Evolutionary conservation across 1,140 invertebrate species (phyloP), one percentile per base, ranked within the genome.

Genomic region (Antheraea pernyi): DNA sequence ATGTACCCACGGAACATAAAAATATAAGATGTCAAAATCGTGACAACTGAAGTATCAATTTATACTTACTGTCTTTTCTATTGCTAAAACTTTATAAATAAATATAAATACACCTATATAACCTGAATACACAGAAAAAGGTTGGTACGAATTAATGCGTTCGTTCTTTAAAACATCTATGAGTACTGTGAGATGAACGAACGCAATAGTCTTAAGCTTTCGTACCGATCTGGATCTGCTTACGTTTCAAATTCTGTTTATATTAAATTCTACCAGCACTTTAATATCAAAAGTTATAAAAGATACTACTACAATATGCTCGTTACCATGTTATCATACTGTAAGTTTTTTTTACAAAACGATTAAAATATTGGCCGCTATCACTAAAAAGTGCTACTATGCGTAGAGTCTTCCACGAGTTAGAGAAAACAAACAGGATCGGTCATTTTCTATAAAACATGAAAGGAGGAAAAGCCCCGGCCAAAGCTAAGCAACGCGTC

Each of bases 261-360:
- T 53, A 63, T 63, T 77, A 81, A 82, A 83, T 71, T 84, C 86
- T 88, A 88, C 89, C 85, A 90, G 88, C 88, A 91, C 89, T 89
- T 91, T 86, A 81, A 85, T 92, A 91, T 92, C 85, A 91, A 91
- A 92, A 90, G 81, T 86, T 92, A 92, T 77, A 91, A 89, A 91
- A 91, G 84, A 61, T 61, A 22, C 84, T 82, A 78, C 83, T 89
- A 89, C 82, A 88, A 87, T 86, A 85, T 83, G 82, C 46, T 77
- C 84, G 62, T 76, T 81, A 81, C 80, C 74, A 68, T 83, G 75
- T 81, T 72, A 80, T 76, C 82, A 86, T 81, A 83, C 80, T 86
- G 81, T 86, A 88, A 86, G 85, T 76, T 63, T 84, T 85, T 84
- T 83, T 85, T 83, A 86, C 79, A 89, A 90, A 90, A 88, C 74